Evolutionary conservation across 2,113 vertebrate species (phyloP), one percentile per base, ranked within the genome.

Genomic region (Ophiodon elongatus): DNA sequence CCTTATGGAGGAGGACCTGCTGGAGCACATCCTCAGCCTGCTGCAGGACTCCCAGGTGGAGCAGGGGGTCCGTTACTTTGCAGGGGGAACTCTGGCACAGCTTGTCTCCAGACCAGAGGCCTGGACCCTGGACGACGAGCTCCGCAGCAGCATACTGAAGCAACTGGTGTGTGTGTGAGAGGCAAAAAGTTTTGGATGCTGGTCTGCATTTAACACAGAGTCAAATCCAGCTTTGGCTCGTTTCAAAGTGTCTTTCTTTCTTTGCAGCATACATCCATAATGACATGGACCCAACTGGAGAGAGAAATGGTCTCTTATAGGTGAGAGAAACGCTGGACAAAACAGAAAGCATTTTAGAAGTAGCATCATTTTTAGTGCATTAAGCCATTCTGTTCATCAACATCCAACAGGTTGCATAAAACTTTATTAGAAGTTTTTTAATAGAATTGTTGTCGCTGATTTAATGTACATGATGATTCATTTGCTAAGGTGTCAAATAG

Each of bases 291-390:
- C 50, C 96, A 96, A 43, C 96, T 97, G 23, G 97, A 98, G 54
- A 96, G 95, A 92, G 96, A 97, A 89, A 98, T 98, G 96, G 96
- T 99, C 79, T 97, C 97, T 60, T 98, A 99, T 95, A 96, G 97
- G 98, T 99, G 75, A 93, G 87, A 76, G 39, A 31, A 62, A 27
- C 8, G 15, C 52, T 47, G 10, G 33, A 81, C 15, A n/a, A 33
- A 64, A 35, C 10, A 39, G 29, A 69, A 15, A 25, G 10, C 13
- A 65, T 31, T 69, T 2, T 33, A 15, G 25, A 35, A 60, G 65
- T 29, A 39, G 27, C 15, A 60, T n/a, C 37, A 6, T 74, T 54
- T 69, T 39, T n/a, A 78, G 63, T 45, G 25, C 39, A 70, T 56
- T 71, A 45, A 23, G 17, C 35, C 67, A 54, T 41, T 23, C 9